A percentile compares a stretch with the other conserved stretches of the same genome.
Evolutionary conservation across 1,140 invertebrate species (phyloP).

Genomic region (Protaetia brevitarsis): DNA sequence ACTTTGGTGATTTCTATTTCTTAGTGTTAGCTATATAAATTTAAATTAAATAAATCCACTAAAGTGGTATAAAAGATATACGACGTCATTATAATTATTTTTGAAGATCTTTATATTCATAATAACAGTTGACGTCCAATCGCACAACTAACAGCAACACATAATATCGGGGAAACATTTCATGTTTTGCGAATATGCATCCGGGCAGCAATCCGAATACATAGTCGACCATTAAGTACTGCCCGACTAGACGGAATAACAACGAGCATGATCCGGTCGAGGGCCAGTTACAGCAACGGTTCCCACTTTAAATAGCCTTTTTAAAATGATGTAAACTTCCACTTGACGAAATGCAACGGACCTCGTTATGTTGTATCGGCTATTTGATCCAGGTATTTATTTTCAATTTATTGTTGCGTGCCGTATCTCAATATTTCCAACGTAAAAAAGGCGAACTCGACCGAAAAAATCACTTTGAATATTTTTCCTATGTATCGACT

Average conservation of each 20-base stretch:
- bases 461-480: constrained; percentile 16
- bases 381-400: constrained; percentile 44
- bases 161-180: too few species aligned
- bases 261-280: constrained; percentile 39
- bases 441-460: constrained; percentile 12
- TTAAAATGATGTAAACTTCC: constrained; percentile 44
- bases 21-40: too few species aligned
- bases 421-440: constrained; percentile 4
- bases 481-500: background rate
- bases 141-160: too few species aligned
- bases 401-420: constrained; percentile 39
- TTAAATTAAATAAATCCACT: too few species aligned
- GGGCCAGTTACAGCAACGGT: constrained; percentile 32
- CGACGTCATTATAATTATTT: too few species aligned
- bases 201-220: constrained; percentile 1
- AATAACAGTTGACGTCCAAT: too few species aligned
- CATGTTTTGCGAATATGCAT: constrained; percentile 21
- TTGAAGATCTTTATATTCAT: too few species aligned
- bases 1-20: too few species aligned
- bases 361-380: constrained; percentile 45
- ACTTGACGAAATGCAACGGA: constrained; percentile 43
- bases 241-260: constrained; percentile 40
- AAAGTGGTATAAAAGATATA: too few species aligned
- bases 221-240: constrained; percentile 34
- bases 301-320: constrained; percentile 39